Evolutionary conservation across 2,113 vertebrate species (phyloP), one percentile per base, ranked within the genome.

Genomic region (Pyxicephalus adspersus): DNA sequence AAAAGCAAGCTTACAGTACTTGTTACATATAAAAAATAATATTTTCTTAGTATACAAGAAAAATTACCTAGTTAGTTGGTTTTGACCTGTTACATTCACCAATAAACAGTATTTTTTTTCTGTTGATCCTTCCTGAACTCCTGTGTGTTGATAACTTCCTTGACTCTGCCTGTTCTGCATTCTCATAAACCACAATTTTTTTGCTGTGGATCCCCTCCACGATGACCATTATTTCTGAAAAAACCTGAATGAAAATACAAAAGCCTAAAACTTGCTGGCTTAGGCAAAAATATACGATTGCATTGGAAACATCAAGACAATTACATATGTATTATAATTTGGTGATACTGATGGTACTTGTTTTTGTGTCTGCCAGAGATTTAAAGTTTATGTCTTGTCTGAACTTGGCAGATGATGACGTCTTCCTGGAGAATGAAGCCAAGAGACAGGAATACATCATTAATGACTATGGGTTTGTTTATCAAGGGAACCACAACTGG

Each of bases 401-500:
- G 83, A 51, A 34, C 84, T 74, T 63, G 77, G 54, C 84, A 97
- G 95, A 85, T 28, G 96, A 96, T 3, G 77, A 86, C 0, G 95
- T 96, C 45, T 92, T 93, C 86, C 83, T 96, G 78, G 89, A 91
- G 2, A 91, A 93, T 63, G 93, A 97, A 77, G 84, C 85, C 11
- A 88, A 88, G 79, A 87, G 95, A 20, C 89, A 92, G 85, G 96
- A 97, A 83, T 96, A 96, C 23, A 38, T 97, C 0, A 86, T 96
- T 89, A 96, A 95, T 73, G 95, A 97, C 81, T 88, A 92, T 0
- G 94, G 96, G 38, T 61, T 94, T 66, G 91, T 97, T 79, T 97
- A 92, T 86, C 91, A 87, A 54, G 95, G 95, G 0, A 87, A 87
- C 76, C 92, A 85, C 87, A 85, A 94, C 61, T 67, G 89, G 85